Evolutionary conservation across 2,797 vertebrate species (phyloP), one percentile per base, ranked within the genome.

Genomic region (Mus minutoides): DNA sequence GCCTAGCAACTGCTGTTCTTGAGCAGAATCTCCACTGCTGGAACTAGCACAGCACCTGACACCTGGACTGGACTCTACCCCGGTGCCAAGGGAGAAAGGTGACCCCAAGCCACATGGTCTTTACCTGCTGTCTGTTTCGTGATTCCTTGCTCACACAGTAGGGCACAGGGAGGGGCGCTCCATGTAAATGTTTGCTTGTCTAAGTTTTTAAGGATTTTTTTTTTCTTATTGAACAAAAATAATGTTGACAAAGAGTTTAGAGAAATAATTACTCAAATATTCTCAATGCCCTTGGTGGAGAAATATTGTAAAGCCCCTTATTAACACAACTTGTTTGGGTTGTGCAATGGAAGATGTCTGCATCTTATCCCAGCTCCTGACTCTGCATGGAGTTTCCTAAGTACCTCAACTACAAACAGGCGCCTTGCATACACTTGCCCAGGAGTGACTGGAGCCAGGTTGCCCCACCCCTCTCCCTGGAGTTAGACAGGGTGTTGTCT

Each of bases 401-500:
- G 95, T 56, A 94, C 86, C 95, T 98, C 95, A 97, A 71, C 97
- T 96, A 94, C 91, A 90, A 96, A 87, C 95, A 96, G 96, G 37
- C 1, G 75, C 56, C 97, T 52, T 97, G 96, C 37, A 96, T 80
- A 49, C 80, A 92, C 83, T 64, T 91, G 90, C 97, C 95, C 96
- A 97, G 92, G 97, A 97, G 77, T 86, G 94, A 91, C 79, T 26
- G 46, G 80, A 83, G 96, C 95, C 78, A 71, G 40, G 93, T 91
- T 34, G 89, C 75, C 89, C 89, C 98, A 97, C 94, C 58, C 85
- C 87, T 17, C 73, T 86, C 96, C 83, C 80, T 93, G 91, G 73
- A 54, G 80, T 97, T 97, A 95, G 97, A 97, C 97, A 96, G 62
- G 93, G 91, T 98, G 93, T 97, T 97, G 92, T 95, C 94, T 77